A percentile compares a stretch with the other conserved stretches of the same genome.
These are phyloP conservation scores for Chiridota heheva DNA, from an alignment of 35 echinoderm and acorn worm species.

Conservation along the genomic window DNA sequence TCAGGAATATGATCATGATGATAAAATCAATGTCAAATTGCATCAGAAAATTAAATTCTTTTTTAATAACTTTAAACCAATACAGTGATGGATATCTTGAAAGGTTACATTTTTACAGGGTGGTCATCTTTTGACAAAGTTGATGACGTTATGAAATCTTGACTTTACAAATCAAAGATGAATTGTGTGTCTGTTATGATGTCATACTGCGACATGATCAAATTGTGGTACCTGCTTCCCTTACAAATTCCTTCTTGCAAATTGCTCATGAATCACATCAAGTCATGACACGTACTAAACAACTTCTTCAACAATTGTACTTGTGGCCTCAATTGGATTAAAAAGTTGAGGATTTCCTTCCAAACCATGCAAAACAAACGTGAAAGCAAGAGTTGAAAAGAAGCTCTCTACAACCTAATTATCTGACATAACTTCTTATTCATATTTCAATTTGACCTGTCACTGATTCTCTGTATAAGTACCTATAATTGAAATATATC, in stretches of 20 bases:
- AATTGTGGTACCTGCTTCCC: background rate
- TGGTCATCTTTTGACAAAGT: background rate
- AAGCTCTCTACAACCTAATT: background rate
- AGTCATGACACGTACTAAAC: constrained; percentile 36
- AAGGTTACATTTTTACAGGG: background rate
- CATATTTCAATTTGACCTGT: background rate
- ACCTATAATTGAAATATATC: too few relatives aligned
- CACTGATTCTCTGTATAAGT: background rate
- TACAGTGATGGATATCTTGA: background rate
- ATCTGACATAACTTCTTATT: background rate
- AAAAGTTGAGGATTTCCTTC: constrained; percentile 17
- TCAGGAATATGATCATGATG: constrained; percentile 13
- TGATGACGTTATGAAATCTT: background rate
- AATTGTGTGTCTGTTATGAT: background rate
- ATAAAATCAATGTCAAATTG: background rate
- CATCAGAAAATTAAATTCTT: background rate
- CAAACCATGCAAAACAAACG: too few relatives aligned
- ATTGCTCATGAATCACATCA: background rate
- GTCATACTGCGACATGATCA: background rate
- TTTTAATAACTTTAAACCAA: background rate
- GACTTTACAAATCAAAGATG: background rate
- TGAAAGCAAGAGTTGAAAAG: background rate
- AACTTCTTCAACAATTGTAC: constrained; percentile 2
- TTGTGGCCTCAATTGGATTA: constrained; percentile 23
- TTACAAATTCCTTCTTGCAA: background rate